Base-by-base conservation (phyloP, 2,797 vertebrate species). In the Otolemur crassicaudatus region DNA sequence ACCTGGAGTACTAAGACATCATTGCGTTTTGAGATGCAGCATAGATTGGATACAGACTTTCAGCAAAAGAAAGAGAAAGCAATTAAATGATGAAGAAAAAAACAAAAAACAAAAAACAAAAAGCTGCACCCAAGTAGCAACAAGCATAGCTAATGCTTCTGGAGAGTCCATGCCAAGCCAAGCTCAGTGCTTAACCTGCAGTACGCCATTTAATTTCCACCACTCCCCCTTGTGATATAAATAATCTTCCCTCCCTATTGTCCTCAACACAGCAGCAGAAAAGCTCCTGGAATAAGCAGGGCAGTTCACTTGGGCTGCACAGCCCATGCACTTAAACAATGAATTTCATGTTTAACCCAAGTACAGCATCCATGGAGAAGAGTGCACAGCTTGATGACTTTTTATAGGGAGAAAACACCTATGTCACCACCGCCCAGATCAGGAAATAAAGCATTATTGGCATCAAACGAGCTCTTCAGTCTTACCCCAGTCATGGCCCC, bases 11-110 rank as follows among this genome's bases (percentile, higher is more conserved):
- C 23, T 22, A 80, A 92, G 69, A 72, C 43, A 67, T 2, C 61
- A 53, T 25, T 43, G 43, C 82, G 95, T 97, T 87, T 87, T 53
- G 84, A 89, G 86, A 25, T 65, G 8, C 23, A 92, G 12, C 63
- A 27, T 46, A 63, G 40, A 40, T 73, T 77, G n/a, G 19, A 84
- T 83, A 8, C 5, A 63, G 43, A 5, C 63, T 90, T 97, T 91
- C 13, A 90, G 4, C 37, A 82, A 94, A 73, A 87, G 56, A 72
- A 94, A 58, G 9, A 84, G 8, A 87, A 85, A 87, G 58, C 4
- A 83, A 60, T 46, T 49, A 72, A 79, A 31, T 80, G 70, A 73
- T 14, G 63, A 73, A 76, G 27, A 79, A 49, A 86, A 79, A 49
- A 86, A 85, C 1, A 49, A n/a, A 91, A 58, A 69, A 49, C 13